Base-by-base conservation (phyloP, 2,888 invertebrate genomes). In the Ormyrus labotus region DNA sequence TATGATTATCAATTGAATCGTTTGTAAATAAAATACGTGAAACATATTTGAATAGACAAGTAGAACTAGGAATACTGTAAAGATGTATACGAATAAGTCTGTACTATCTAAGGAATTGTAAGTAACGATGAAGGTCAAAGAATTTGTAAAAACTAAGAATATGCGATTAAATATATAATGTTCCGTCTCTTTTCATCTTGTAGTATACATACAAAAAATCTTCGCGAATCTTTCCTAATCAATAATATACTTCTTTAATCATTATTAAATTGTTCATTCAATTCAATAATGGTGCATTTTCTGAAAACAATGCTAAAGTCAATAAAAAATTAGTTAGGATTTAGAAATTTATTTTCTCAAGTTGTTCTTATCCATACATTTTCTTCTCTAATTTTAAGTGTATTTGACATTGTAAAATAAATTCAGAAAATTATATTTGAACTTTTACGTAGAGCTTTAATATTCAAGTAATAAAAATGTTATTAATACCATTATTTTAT, bases 1-100 rank as follows among this genome's bases (percentile, higher is more conserved):
- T 19, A 19, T 19, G 19, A 19, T 47, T 13, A 45, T n/a, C 45
- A 51, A 58, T 58, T 10, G 4, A 13, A 58, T 74, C 58, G 67
- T 58, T 51, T 74, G 51, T 67, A 74, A 67, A 58, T 57, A 74
- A 58, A 74, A 65, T 58, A 73, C 64, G 58, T 57, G 74, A 74
- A 74, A 74, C 73, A 65, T 74, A 74, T 57, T 74, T 48, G n/a
- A 34, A 8, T n/a, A 48, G 19, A 48, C 11, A 9, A 11, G 45
- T 61, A 51, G 61, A 19, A 61, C 50, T 60, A 71, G 51, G 57
- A 19, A 34, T 60, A 61, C 11, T 34, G 61, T 71, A 51, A 71
- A 61, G 45, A 51, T 61, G 34, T 61, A 58, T 19, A 51, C 5
- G 6, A 70, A 50, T 63, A 61, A 45, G 55, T 51, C 8, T 48